Percentiles rank a stretch among this genome's conserved stretches.
Evolutionary conservation across 2,888 invertebrate genomes (phyloP).

Genomic region (Volucella inflata): DNA sequence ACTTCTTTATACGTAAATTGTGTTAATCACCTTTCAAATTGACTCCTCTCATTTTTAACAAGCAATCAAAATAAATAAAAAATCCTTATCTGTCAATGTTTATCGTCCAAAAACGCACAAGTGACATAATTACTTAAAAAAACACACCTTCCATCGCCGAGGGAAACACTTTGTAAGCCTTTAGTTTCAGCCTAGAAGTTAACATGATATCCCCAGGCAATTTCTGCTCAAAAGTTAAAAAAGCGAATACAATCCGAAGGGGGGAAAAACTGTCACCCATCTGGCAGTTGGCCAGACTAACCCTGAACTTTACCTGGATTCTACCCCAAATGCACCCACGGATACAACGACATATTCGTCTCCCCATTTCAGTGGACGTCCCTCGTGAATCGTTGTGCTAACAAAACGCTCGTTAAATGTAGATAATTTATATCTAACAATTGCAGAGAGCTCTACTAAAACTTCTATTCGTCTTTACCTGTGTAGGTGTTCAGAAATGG

Average conservation of each 20-base stretch:
- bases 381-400: constrained; percentile 45
- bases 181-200: not conserved
- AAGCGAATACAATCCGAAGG: constrained; percentile 45
- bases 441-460: constrained; percentile 21
- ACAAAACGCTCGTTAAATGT: constrained; percentile 68
- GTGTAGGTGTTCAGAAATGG: not conserved
- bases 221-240: constrained; percentile 15
- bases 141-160: constrained; percentile 50
- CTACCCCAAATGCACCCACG: constrained; percentile 32
- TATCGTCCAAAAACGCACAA: not conserved
- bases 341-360: constrained; percentile 14
- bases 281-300: constrained; percentile 63
- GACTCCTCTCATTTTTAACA: too few species aligned
- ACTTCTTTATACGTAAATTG: too few species aligned
- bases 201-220: constrained; percentile 16
- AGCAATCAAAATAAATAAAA: not conserved
- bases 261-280: constrained; percentile 36
- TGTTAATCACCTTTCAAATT: too few species aligned
- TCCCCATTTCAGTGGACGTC: not conserved
- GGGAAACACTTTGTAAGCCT: not conserved
- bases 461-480: not conserved
- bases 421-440: constrained; percentile 69
- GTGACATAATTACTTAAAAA: constrained; percentile 52
- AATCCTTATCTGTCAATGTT: constrained; percentile 29
- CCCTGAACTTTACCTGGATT: constrained; percentile 63